Conservation (phyloP, 2,797 vertebrate species). For the Coracias cyanogaster region DNA sequence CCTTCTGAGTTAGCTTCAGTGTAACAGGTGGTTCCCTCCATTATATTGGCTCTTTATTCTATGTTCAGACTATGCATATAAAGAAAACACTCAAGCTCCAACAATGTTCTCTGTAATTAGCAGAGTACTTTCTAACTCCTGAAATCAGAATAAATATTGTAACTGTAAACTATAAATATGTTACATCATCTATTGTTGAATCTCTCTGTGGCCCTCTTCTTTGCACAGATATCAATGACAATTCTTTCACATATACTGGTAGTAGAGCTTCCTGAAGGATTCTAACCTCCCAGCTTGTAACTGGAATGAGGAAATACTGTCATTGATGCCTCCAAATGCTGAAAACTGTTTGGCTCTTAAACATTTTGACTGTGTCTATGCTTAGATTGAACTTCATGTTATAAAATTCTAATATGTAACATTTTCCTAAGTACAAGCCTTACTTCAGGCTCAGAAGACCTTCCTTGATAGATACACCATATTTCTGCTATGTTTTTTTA, state of each 20-base stretch:
- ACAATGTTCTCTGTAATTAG: background rate
- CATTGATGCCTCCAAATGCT: background rate
- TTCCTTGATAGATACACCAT: background rate
- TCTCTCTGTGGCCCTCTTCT: background rate
- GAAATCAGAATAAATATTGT: constrained; percentile 18
- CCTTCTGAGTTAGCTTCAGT: background rate
- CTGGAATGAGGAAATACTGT: background rate
- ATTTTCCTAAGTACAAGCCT: background rate
- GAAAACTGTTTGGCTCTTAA: background rate
- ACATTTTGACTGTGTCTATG: background rate
- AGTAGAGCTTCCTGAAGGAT: background rate
- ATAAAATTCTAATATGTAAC: background rate
- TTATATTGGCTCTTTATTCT: background rate
- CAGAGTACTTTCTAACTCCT: background rate
- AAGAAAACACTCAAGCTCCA: background rate
- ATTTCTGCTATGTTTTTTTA: background rate
- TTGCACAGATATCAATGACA: background rate
- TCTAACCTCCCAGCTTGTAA: background rate
- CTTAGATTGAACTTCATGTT: background rate
- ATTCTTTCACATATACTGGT: background rate
- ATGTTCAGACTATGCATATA: background rate
- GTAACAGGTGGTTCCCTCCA: background rate
- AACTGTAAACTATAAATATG: background rate
- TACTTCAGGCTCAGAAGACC: background rate
- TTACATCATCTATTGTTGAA: background rate